A percentile compares a stretch with the other conserved stretches of the same genome.
These are phyloP conservation scores for Mastigias papua DNA, from an alignment of 30 jellyfish, hydroid and myxozoan species.

Conservation along the genomic window DNA sequence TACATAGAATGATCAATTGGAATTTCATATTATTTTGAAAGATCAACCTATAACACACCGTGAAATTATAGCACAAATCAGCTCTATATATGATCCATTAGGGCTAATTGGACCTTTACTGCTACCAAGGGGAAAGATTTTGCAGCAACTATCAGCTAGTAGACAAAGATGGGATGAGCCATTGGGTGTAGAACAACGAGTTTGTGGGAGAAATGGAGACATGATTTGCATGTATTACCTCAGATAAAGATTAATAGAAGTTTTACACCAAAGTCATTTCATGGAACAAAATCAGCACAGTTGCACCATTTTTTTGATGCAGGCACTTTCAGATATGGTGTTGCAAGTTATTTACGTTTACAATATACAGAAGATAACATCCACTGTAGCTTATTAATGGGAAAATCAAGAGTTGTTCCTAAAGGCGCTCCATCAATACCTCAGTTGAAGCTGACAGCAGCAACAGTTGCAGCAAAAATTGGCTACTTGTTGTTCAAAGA, in stretches of 20 bases:
- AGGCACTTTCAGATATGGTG: conserved; percentile 41
- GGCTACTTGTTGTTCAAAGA: too few relatives aligned
- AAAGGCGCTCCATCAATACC: not conserved
- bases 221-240: not conserved
- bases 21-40: conserved; percentile 34
- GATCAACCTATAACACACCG: conserved; percentile 49
- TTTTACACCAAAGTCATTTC: not conserved
- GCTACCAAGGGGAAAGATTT: conserved; percentile 29
- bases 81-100: conserved; percentile 67
- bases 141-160: conserved; percentile 36
- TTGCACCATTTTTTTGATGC: conserved; percentile 67
- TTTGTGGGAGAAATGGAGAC: not conserved
- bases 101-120: conserved; percentile 52
- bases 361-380: conserved; percentile 8
- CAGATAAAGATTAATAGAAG: not conserved
- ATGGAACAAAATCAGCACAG: conserved; percentile 25
- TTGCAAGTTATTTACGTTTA: conserved; percentile 38
- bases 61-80: conserved; percentile 40
- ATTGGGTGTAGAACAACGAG: not conserved
- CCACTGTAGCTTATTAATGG: not conserved
- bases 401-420: not conserved
- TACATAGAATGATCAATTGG: not conserved
- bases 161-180: conserved; percentile 37
- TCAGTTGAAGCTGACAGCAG: not conserved
- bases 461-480: not conserved